A percentile compares a stretch with the other conserved stretches of the same genome.
Conservation (phyloP, 2,888 invertebrate genomes). For the Clusia tigrina region DNA sequence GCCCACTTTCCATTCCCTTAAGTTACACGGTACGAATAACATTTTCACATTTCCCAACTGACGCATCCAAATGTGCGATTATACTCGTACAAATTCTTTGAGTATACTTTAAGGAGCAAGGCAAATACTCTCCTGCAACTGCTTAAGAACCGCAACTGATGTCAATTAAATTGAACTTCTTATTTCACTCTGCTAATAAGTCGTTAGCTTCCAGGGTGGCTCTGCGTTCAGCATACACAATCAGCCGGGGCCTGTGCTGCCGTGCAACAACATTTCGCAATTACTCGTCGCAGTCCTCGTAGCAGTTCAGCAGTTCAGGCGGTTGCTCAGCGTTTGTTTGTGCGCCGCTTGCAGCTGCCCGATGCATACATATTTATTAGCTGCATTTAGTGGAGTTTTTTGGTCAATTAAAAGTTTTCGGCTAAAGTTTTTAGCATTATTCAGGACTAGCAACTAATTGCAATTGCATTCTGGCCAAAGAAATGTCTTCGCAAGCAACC, state of each 20-base stretch:
- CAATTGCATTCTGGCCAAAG: not conserved
- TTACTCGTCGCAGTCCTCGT: not conserved
- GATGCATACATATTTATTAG: slow-evolving; percentile 56
- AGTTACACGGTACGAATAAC: too few relatives aligned
- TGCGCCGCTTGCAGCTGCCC: slow-evolving; percentile 33
- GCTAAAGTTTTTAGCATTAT: slow-evolving; percentile 45
- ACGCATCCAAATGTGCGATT: too few relatives aligned
- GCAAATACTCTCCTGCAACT: too few relatives aligned
- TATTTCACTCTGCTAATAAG: too few relatives aligned
- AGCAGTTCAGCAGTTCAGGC: too few relatives aligned
- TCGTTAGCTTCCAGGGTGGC: not conserved
- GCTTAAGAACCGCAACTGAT: too few relatives aligned
- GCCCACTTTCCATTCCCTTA: too few relatives aligned
- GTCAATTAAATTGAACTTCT: not conserved
- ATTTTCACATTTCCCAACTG: too few relatives aligned
- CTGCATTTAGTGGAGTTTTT: slow-evolving; percentile 55
- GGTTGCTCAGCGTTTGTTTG: not conserved
- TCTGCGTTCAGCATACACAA: not conserved
- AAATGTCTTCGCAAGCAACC: not conserved
- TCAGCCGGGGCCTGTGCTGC: not conserved
- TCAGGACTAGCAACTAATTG: not conserved
- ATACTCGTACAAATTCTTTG: too few relatives aligned
- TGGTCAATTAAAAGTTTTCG: slow-evolving; percentile 55
- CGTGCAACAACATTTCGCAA: slow-evolving; percentile 1
- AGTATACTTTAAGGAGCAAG: too few relatives aligned